phyloP scores from a whole-genome alignment of 2,797 vertebrate species.

The Chloroceryle amazona region DNA sequence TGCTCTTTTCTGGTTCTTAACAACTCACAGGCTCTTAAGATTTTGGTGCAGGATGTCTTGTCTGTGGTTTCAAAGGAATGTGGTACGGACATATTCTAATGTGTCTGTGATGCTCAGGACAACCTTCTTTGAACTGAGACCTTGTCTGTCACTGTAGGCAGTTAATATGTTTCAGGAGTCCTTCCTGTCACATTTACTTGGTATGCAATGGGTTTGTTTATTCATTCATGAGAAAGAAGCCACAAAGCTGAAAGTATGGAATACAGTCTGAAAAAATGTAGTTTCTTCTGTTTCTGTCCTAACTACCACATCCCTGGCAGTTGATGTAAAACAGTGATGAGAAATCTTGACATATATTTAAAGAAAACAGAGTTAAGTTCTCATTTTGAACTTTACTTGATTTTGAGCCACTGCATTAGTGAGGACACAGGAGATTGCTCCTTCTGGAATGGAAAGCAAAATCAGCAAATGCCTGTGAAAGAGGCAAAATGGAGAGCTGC shows the following conservation, averaged over 20 bases:
- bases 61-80: slow-evolving; percentile 20
- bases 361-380: neutral
- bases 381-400: neutral
- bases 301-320: neutral
- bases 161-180: neutral
- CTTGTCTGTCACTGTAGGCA: neutral
- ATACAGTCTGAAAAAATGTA: neutral
- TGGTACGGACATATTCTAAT: neutral
- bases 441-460: neutral
- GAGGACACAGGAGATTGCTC: neutral
- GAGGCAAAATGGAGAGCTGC: neutral
- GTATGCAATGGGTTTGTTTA: neutral
- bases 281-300: neutral
- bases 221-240: neutral
- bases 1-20: neutral
- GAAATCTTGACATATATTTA: neutral
- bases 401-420: neutral
- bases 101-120: slow-evolving; percentile 15
- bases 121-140: slow-evolving; percentile 24
- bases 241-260: neutral
- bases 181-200: neutral
- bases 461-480: neutral
- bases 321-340: neutral
- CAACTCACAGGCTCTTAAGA: neutral
- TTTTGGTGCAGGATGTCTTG: neutral